Percentiles rank a stretch among this genome's conserved stretches.
phyloP scores from a whole-genome alignment of 2,888 invertebrate genomes.

The Periphyllus acericola region DNA sequence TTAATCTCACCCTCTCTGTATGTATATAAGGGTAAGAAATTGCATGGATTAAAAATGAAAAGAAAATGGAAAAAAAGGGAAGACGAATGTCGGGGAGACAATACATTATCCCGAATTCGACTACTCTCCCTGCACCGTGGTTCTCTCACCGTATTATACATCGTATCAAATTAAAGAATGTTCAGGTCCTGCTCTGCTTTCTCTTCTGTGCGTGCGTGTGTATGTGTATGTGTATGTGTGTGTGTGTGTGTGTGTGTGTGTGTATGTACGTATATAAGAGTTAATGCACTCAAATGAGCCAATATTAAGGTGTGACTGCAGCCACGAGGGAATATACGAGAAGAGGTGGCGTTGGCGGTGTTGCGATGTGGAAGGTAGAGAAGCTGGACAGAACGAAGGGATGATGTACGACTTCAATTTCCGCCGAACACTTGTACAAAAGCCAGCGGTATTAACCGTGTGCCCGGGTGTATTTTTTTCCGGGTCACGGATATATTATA shows the following conservation, averaged over 20 bases:
- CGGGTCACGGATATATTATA: conserved; percentile 26
- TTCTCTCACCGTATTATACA: not conserved
- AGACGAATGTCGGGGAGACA: conserved; percentile 17
- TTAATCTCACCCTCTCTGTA: not conserved
- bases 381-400: conserved; percentile 28
- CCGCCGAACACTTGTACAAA: conserved; percentile 59
- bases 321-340: not conserved
- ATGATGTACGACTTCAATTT: conserved; percentile 61
- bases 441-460: conserved; percentile 50
- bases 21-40: not conserved
- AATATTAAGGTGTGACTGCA: conserved; percentile 47
- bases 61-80: not conserved
- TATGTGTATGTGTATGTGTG: too few relatives aligned
- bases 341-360: not conserved
- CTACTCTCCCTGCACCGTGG: not conserved
- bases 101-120: conserved; percentile 12
- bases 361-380: not conserved
- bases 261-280: not conserved
- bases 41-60: conserved; percentile 22
- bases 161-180: conserved; percentile 25
- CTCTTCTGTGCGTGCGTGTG: not conserved
- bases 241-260: too few relatives aligned
- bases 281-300: conserved; percentile 54
- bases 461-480: conserved; percentile 12
- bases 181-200: not conserved